A percentile compares a stretch with the other conserved stretches of the same genome.
Evolutionary conservation across 2,113 vertebrate genomes (phyloP).

Genomic region (Hemibagrus wyckioides): DNA sequence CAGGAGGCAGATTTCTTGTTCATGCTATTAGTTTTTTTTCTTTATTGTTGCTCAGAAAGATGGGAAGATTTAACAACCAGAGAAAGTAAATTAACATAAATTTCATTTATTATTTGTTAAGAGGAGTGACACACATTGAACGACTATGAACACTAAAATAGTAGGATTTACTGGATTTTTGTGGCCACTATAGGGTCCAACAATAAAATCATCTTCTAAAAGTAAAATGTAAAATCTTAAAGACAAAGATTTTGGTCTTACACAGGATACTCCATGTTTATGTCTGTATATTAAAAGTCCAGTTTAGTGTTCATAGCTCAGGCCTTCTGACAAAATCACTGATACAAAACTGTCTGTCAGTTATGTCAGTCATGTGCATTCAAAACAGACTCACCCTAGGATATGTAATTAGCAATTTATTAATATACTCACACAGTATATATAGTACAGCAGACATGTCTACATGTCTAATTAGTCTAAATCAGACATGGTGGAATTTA

Average conservation of each 20-base stretch:
- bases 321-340: neutral
- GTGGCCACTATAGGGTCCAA: too few species aligned
- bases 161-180: neutral
- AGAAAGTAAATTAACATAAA: too few species aligned
- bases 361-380: neutral
- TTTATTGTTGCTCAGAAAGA: too few species aligned
- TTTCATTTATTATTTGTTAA: too few species aligned
- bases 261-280: neutral
- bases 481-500: neutral
- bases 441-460: neutral
- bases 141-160: too few species aligned
- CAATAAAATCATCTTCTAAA: neutral
- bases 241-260: neutral
- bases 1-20: too few species aligned
- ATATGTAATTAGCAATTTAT: neutral
- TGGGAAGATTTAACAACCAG: too few species aligned
- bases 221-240: too few species aligned
- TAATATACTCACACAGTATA: neutral
- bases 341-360: neutral
- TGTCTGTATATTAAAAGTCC: neutral
- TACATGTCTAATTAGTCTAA: neutral
- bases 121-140: too few species aligned
- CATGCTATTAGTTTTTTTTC: too few species aligned
- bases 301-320: neutral
- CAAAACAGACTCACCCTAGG: neutral